These are phyloP conservation scores for Esperia sulphurella DNA, from an alignment of 2,888 invertebrate species.

Conservation along the genomic window DNA sequence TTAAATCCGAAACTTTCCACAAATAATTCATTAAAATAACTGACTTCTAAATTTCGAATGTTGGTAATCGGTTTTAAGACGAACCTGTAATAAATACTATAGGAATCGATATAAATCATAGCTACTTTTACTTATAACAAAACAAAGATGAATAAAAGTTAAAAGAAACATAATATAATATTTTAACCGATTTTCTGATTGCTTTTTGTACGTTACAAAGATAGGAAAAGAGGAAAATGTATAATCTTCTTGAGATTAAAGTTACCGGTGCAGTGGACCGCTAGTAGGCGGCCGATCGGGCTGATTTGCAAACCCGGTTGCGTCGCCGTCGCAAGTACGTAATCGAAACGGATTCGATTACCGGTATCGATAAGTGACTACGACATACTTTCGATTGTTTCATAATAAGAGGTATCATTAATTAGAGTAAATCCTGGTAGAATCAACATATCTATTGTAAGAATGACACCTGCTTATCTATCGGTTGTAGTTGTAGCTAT, in stretches of 20 bases:
- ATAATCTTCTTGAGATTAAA: constrained; percentile 37
- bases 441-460: no score
- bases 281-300: constrained; percentile 13
- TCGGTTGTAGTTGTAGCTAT: no score
- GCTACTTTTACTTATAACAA: no score
- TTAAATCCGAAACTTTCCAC: no score
- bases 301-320: constrained; percentile 26
- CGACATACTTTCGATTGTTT: constrained; percentile 33
- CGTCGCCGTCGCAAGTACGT: constrained; percentile 3
- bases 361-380: neutral
- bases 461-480: no score
- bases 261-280: constrained; percentile 30
- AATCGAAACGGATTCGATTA: neutral
- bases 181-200: no score
- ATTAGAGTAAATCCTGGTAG: neutral
- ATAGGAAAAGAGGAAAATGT: constrained; percentile 32
- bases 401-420: constrained; percentile 15
- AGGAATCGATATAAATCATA: no score
- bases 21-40: no score
- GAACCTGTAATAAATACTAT: no score
- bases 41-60: neutral
- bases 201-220: neutral
- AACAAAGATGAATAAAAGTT: neutral
- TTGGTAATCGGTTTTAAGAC: no score
- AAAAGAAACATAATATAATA: neutral